Evolutionary conservation across 2,888 invertebrate genomes (phyloP).

Genomic region (Sphecodes monilicornis): DNA sequence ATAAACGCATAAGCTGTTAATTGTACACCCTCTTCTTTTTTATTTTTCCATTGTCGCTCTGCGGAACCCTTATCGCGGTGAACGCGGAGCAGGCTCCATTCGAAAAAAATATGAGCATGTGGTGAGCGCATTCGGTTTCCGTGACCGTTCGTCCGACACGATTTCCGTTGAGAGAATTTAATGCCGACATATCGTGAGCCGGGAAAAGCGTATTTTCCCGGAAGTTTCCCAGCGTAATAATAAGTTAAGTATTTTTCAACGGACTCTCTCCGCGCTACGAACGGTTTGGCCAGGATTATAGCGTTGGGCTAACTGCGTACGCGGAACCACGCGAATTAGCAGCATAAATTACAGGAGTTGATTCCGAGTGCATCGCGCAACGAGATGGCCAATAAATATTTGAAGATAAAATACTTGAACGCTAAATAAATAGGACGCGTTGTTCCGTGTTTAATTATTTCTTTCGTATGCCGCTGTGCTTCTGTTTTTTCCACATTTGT

Average conservation of each 20-base stretch:
- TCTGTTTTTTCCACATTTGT: neutral
- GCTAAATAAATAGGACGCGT: slow-evolving; percentile 7
- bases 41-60: neutral
- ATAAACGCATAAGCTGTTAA: slow-evolving; percentile 13
- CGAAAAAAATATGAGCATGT: neutral
- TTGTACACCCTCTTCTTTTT: slow-evolving; percentile 7
- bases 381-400: slow-evolving; percentile 48
- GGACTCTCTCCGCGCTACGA: neutral
- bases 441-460: slow-evolving; percentile 31
- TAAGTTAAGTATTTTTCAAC: slow-evolving; percentile 45
- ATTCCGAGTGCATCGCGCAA: slow-evolving; percentile 24
- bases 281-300: slow-evolving; percentile 16
- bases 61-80: slow-evolving; percentile 2
- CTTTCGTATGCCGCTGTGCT: neutral
- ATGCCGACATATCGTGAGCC: neutral
- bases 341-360: slow-evolving; percentile 32
- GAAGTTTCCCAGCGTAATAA: slow-evolving; percentile 29
- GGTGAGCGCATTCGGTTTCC: slow-evolving; percentile 2
- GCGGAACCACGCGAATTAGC: slow-evolving; percentile 8
- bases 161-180: slow-evolving; percentile 29
- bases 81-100: neutral
- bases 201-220: slow-evolving; percentile 14
- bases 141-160: slow-evolving; percentile 3
- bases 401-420: slow-evolving; percentile 36
- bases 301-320: neutral